These are phyloP conservation scores for Apogon hyalosoma DNA, from an alignment of 2,797 vertebrate genomes.

Conservation along the genomic window DNA sequence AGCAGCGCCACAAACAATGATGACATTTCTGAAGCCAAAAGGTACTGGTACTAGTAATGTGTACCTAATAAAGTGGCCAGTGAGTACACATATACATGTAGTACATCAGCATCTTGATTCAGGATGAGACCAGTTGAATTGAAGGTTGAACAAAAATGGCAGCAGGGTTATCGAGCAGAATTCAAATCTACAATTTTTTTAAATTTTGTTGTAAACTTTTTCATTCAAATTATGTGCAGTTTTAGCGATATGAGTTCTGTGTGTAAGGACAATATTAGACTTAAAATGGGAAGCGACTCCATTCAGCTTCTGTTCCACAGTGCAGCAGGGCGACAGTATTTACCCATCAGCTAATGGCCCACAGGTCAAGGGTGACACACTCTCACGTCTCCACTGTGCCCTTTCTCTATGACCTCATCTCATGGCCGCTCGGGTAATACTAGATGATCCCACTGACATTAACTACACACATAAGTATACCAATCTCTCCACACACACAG, in stretches of 20 bases:
- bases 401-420: constrained; percentile 66
- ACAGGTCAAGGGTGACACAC: constrained; percentile 60
- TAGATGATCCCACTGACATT: constrained; percentile 53
- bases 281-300: constrained; percentile 11
- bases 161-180: neutral
- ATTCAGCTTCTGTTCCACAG: constrained; percentile 27
- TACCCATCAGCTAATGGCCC: constrained; percentile 69
- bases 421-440: constrained; percentile 47
- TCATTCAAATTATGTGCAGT: neutral
- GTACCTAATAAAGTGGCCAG: no score
- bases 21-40: no score
- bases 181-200: no score
- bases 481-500: constrained; percentile 4
- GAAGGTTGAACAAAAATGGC: neutral
- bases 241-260: neutral
- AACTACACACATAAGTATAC: constrained; percentile 32
- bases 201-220: neutral
- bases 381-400: constrained; percentile 50
- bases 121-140: neutral
- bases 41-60: no score
- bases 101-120: neutral
- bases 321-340: constrained; percentile 53
- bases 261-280: neutral
- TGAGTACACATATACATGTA: no score
- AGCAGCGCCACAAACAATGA: no score